Conservation (phyloP, 2,113 vertebrate species). For the Petaurus breviceps region DNA sequence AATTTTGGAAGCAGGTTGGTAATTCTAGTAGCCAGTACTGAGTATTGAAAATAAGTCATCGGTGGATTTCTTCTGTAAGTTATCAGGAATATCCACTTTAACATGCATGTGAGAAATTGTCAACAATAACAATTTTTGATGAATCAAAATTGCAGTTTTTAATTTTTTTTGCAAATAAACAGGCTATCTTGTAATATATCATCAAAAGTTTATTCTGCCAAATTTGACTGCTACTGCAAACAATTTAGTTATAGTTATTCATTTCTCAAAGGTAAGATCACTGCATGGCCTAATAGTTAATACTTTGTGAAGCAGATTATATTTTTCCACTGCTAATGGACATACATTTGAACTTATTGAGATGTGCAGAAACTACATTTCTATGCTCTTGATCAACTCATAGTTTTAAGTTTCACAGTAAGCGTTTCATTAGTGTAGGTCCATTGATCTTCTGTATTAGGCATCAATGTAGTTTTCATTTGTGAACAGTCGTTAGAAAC, state of each 20-base stretch:
- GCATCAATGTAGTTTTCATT: constrained; percentile 43
- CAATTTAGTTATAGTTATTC: constrained; percentile 42
- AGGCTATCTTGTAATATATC: constrained; percentile 47
- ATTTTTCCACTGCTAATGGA: constrained; percentile 6
- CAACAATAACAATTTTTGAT: constrained; percentile 52
- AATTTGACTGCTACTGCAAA: constrained; percentile 64
- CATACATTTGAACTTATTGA: constrained; percentile 39
- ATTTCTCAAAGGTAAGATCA: constrained; percentile 22
- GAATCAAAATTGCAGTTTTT: constrained; percentile 36
- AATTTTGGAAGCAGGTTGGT: constrained; percentile 61
- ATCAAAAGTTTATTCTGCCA: constrained; percentile 69
- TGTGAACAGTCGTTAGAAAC: constrained; percentile 67
- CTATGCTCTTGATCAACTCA: not conserved
- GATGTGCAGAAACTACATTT: not conserved
- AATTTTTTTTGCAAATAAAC: constrained; percentile 52
- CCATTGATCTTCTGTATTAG: constrained; percentile 55
- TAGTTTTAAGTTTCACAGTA: constrained; percentile 61
- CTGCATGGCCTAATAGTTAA: not conserved
- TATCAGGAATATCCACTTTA: constrained; percentile 66
- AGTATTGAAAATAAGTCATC: constrained; percentile 60
- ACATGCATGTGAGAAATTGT: constrained; percentile 62
- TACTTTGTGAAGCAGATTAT: constrained; percentile 28
- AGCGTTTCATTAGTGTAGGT: constrained; percentile 58
- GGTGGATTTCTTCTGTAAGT: constrained; percentile 56
- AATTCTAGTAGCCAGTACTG: not conserved